Evolutionary conservation across 1,140 invertebrate species (phyloP), one percentile per base, ranked within the genome.

Genomic region (Leptonema lineaticorne): DNA sequence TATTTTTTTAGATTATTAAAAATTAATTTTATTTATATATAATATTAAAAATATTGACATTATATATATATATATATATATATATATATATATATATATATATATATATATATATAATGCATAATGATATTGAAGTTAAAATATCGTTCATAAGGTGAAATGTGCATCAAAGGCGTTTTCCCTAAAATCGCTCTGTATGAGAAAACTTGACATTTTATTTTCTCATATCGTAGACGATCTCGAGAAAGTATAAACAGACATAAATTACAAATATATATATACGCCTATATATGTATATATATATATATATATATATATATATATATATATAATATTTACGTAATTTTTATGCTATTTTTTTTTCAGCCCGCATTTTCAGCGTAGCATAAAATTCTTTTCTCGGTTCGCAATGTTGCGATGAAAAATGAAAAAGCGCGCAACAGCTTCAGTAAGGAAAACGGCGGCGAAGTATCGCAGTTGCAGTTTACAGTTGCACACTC

Each of bases 381-480:
- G n/a, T n/a, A n/a, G n/a, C n/a, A n/a, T n/a, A n/a, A n/a, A n/a
- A n/a, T n/a, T n/a, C n/a, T n/a, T n/a, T n/a, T n/a, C n/a, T n/a
- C n/a, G n/a, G n/a, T n/a, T n/a, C n/a, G n/a, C n/a, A n/a, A n/a
- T n/a, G n/a, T n/a, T 45, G 37, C 16, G 16, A 26, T 53, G 50
- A 18, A 22, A 53, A 26, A 53, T 53, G 50, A 53, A 53, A 53
- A 53, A 24, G 9, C 1, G 4, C 16, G 46, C 20, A 48, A 24
- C 18, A 53, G 50, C 22, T 24, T 53, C 50, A 53, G 27, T n/a
- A 53, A 53, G 50, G 50, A 53, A 53, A 53, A 53, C 22, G 37
- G 11, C 20, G 22, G 22, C 50, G 20, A 53, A 53, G 50, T 53
- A 53, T 53, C 20, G 50, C 50, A 53, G 50, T 53, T 53, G 50